Conservation (phyloP, 2,888 invertebrate genomes). For the Trichacis sp. region DNA sequence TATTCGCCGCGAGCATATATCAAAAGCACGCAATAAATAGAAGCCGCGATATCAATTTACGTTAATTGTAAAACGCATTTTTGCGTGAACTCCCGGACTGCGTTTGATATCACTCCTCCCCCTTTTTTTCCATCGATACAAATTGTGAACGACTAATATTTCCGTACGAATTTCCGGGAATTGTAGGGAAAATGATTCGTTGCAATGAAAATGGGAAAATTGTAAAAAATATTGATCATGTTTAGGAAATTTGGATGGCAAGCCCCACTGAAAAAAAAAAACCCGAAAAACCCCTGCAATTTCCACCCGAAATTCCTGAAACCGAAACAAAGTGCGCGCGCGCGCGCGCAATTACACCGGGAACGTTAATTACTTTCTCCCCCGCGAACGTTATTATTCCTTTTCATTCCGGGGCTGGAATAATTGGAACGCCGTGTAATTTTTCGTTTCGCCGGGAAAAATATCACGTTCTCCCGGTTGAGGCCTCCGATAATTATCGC, state of each 20-base stretch:
- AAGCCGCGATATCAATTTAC: slow-evolving; percentile 59
- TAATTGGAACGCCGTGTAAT: not conserved
- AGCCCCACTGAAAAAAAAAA: too few relatives aligned
- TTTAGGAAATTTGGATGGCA: too few relatives aligned
- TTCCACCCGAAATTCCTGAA: too few relatives aligned
- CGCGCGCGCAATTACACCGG: slow-evolving; percentile 65
- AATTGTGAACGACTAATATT: too few relatives aligned
- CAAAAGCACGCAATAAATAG: slow-evolving; percentile 57
- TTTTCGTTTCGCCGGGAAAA: slow-evolving; percentile 9
- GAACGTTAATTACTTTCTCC: slow-evolving; percentile 67
- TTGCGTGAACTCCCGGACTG: slow-evolving; percentile 37
- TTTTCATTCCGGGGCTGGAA: not conserved
- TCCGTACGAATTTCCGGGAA: too few relatives aligned
- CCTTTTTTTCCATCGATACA: too few relatives aligned
- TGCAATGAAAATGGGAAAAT: too few relatives aligned
- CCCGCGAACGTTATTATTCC: slow-evolving; percentile 4
- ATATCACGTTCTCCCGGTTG: slow-evolving; percentile 22
- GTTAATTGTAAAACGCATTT: slow-evolving; percentile 57
- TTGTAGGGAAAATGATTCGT: too few relatives aligned
- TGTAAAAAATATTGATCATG: too few relatives aligned
- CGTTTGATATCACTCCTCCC: too few relatives aligned
- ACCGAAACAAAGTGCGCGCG: slow-evolving; percentile 32
- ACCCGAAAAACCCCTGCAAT: too few relatives aligned
- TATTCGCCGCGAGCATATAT: slow-evolving; percentile 47
- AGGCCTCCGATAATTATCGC: slow-evolving; percentile 51